phyloP scores from a whole-genome alignment of 2,888 invertebrate genomes.

The Amphimallon solstitiale region DNA sequence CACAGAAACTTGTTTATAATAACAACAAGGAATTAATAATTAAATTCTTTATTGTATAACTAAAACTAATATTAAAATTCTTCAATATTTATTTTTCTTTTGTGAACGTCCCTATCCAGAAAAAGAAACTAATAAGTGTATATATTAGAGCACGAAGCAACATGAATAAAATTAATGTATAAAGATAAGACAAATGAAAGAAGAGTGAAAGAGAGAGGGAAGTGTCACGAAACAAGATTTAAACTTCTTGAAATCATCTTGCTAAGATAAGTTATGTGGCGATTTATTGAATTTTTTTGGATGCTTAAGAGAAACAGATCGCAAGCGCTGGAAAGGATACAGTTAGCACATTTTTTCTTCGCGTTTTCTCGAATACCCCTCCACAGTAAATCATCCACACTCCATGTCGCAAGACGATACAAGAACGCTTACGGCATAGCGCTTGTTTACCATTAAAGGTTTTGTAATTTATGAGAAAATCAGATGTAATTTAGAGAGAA shows the following conservation, averaged over 20 bases:
- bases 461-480: slow-evolving; percentile 33
- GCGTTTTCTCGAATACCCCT: slow-evolving; percentile 2
- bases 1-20: too few species aligned
- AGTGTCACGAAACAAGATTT: too few species aligned
- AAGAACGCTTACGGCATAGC: slow-evolving; percentile 1
- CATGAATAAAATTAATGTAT: too few species aligned
- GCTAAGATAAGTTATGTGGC: background rate
- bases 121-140: too few species aligned
- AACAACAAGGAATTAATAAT: too few species aligned
- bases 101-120: too few species aligned
- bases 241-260: background rate
- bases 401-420: slow-evolving; percentile 17
- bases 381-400: slow-evolving; percentile 16
- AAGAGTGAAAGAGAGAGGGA: too few species aligned
- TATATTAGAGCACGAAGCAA: too few species aligned
- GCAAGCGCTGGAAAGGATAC: slow-evolving; percentile 12
- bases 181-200: too few species aligned
- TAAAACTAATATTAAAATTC: too few species aligned
- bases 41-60: too few species aligned
- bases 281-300: slow-evolving; percentile 9
- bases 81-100: too few species aligned
- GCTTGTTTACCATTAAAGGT: slow-evolving; percentile 20
- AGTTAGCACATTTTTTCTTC: slow-evolving; percentile 22
- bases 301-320: slow-evolving; percentile 5
- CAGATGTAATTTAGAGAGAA: slow-evolving; percentile 19